Percentiles rank a stretch among this genome's conserved stretches.
Conservation (phyloP, 2,113 vertebrate genomes). For the Aptenodytes forsteri region DNA sequence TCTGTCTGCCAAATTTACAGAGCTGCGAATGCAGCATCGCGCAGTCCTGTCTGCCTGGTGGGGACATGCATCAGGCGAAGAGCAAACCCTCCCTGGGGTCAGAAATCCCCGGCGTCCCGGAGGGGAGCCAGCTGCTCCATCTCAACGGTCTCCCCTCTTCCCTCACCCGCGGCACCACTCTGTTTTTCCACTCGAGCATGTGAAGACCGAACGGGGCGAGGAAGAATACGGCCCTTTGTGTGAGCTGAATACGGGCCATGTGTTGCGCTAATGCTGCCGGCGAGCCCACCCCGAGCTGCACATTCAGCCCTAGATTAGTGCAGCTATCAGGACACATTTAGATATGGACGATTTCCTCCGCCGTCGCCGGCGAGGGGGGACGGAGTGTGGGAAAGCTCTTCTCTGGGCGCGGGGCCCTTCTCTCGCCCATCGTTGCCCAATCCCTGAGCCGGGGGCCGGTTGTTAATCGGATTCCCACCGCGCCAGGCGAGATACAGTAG, state of each 20-base stretch:
- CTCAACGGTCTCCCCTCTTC: neutral
- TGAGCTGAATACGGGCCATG: conserved; percentile 80
- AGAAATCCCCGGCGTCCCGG: neutral
- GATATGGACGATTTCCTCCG: conserved; percentile 87
- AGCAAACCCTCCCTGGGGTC: neutral
- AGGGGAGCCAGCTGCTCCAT: conserved; percentile 7
- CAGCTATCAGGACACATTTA: conserved; percentile 82
- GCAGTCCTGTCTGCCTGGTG: neutral
- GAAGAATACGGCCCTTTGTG: conserved; percentile 84
- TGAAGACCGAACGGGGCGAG: neutral
- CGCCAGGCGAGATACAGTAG: neutral
- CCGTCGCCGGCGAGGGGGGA: conserved; percentile 60
- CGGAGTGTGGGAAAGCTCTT: conserved; percentile 86
- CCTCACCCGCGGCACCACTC: neutral
- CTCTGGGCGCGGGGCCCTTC: conserved; percentile 18
- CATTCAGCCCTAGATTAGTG: conserved; percentile 86
- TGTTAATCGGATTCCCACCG: conserved; percentile 71
- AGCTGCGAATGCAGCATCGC: fast-evolving
- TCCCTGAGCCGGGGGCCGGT: neutral
- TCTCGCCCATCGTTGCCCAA: conserved; percentile 36
- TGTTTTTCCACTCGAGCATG: neutral
- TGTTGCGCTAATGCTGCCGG: conserved; percentile 81
- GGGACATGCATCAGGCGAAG: fast-evolving
- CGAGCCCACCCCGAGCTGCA: conserved; percentile 80
- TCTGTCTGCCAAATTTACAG: neutral